phyloP scores from a whole-genome alignment of 1,140 invertebrate species.

The Drosophila azteca region DNA sequence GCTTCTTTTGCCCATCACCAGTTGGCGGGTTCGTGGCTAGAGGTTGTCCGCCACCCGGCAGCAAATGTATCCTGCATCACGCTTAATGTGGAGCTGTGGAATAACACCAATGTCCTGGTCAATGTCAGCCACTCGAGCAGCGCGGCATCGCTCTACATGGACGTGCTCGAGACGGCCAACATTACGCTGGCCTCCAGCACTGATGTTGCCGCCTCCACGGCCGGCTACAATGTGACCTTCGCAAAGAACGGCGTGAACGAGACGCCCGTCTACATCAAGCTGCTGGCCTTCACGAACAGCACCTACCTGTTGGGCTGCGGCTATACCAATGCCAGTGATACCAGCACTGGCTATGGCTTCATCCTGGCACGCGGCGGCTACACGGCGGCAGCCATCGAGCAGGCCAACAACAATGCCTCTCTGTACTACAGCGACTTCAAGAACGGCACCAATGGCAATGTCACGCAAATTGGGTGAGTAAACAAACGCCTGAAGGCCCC shows the following conservation, averaged over 20 bases:
- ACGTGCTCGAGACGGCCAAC: conserved; percentile 31
- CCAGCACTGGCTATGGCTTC: conserved; percentile 39
- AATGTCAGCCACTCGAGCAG: conserved; percentile 40
- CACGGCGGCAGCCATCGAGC: background rate
- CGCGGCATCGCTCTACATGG: conserved; percentile 14
- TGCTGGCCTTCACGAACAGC: conserved; percentile 19
- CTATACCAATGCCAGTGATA: conserved; percentile 30
- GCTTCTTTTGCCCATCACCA: conserved; percentile 1
- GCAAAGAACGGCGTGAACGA: background rate
- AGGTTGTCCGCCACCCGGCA: conserved; percentile 54
- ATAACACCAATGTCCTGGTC: conserved; percentile 34
- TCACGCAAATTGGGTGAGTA: conserved; percentile 49
- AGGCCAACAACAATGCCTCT: conserved; percentile 38
- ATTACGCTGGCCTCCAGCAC: conserved; percentile 8
- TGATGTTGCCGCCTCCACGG: background rate
- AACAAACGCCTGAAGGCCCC: background rate
- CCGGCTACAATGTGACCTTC: conserved; percentile 55
- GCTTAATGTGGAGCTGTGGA: background rate
- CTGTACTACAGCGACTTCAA: conserved; percentile 25
- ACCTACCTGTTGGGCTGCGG: conserved; percentile 52
- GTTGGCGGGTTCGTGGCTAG: conserved; percentile 44
- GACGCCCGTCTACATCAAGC: conserved; percentile 25
- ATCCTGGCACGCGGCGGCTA: conserved; percentile 28
- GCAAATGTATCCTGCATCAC: conserved; percentile 25
- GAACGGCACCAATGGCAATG: conserved; percentile 7